These are phyloP conservation scores for Taxidea taxus DNA, from an alignment of 2,113 vertebrate species.

Conservation along the genomic window DNA sequence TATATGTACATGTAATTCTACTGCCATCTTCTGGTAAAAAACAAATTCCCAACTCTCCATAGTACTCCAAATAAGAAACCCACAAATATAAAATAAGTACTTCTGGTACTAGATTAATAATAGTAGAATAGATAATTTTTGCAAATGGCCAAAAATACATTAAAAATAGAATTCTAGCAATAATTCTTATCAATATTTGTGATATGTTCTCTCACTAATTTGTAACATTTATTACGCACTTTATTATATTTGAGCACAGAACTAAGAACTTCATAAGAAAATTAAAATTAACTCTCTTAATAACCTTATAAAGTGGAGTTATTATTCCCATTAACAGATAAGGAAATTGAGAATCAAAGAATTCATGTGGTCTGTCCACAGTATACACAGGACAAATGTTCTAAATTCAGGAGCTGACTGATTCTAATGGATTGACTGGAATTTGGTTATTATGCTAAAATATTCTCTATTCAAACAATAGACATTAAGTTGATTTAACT, in stretches of 20 bases:
- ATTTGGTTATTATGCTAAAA: neutral
- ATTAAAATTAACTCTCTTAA: neutral
- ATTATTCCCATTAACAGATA: neutral
- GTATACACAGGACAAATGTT: neutral
- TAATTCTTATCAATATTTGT: neutral
- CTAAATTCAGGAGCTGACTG: neutral
- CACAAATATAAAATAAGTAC: neutral
- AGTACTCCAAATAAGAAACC: neutral
- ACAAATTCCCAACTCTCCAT: neutral
- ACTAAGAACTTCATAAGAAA: neutral
- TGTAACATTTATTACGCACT: neutral
- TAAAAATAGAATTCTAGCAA: neutral
- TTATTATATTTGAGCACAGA: neutral
- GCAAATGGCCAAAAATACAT: neutral
- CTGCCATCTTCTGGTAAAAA: constrained; percentile 76
- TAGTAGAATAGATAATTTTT: neutral
- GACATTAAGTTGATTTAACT: neutral
- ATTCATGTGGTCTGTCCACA: neutral
- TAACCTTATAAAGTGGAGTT: neutral
- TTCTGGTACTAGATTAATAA: neutral
- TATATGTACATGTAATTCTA: neutral
- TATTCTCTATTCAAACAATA: neutral
- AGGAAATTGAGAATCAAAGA: neutral
- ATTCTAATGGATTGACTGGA: neutral
- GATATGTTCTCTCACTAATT: neutral